Evolutionary conservation across 2,888 invertebrate species (phyloP).

Genomic region (Steromphala cineraria): DNA sequence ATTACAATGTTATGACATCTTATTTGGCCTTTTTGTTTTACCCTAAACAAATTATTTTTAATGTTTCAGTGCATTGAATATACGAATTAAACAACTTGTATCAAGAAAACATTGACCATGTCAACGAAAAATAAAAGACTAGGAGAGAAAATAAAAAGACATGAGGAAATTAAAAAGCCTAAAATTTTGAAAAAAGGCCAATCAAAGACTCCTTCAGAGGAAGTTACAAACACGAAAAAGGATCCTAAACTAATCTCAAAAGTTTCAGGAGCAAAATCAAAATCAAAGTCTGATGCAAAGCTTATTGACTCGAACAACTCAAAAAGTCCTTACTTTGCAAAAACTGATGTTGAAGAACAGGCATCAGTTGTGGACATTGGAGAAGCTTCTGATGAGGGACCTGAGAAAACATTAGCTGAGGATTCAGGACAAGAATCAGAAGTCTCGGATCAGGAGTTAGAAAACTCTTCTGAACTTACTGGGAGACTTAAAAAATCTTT

Average conservation of each 20-base stretch:
- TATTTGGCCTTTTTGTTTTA: no score
- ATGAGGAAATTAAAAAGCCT: not conserved
- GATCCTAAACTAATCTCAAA: not conserved
- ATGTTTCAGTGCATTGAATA: no score
- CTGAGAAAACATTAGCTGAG: no score
- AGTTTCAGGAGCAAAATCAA: not conserved
- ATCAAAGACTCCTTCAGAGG: not conserved
- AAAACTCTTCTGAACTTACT: no score
- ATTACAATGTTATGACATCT: no score
- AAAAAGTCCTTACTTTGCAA: not conserved
- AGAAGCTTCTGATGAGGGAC: not conserved
- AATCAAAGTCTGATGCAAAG: not conserved
- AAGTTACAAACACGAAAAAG: not conserved
- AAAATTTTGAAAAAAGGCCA: not conserved
- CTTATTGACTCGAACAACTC: not conserved
- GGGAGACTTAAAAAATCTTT: conserved; percentile 49
- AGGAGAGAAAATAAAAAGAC: not conserved
- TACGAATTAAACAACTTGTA: no score
- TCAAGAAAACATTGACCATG: not conserved
- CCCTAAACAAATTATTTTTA: no score
- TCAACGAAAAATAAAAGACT: not conserved
- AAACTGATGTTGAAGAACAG: not conserved
- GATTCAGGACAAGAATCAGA: no score
- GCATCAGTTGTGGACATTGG: not conserved
- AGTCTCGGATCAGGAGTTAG: no score